phyloP scores from a whole-genome alignment of 2,113 vertebrate genomes.

The Ameiurus melas region DNA sequence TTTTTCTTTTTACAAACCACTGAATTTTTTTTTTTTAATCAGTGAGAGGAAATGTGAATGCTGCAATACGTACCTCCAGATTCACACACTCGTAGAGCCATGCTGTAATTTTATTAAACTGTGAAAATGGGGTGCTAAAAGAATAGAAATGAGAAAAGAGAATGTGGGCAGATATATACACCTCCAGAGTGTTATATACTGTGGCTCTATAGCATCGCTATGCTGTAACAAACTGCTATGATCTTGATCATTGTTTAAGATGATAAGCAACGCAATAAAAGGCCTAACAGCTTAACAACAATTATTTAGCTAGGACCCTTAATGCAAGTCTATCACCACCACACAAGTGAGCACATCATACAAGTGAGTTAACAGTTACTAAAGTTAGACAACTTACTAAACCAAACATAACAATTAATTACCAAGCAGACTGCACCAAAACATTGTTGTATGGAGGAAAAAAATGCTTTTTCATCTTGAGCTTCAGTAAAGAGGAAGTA shows the following conservation, averaged over 20 bases:
- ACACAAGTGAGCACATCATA: neutral
- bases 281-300: neutral
- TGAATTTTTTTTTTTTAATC: neutral
- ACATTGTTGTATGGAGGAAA: neutral
- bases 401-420: neutral
- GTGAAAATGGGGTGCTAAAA: neutral
- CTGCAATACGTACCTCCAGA: neutral
- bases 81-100: neutral
- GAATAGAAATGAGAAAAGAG: neutral
- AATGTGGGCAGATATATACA: neutral
- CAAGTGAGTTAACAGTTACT: neutral
- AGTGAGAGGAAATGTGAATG: conserved; percentile 30
- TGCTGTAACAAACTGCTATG: conserved; percentile 1
- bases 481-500: conserved; percentile 42
- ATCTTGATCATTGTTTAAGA: neutral
- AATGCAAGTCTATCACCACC: neutral
- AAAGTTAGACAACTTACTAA: neutral
- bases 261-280: neutral
- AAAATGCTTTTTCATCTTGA: conserved; percentile 31
- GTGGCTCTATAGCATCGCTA: neutral
- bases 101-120: conserved; percentile 1
- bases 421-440: neutral
- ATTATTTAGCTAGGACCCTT: neutral
- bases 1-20: conserved; percentile 21
- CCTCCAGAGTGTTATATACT: neutral